These are phyloP conservation scores for Venusia cambrica DNA, from an alignment of 2,888 invertebrate genomes.

Conservation along the genomic window DNA sequence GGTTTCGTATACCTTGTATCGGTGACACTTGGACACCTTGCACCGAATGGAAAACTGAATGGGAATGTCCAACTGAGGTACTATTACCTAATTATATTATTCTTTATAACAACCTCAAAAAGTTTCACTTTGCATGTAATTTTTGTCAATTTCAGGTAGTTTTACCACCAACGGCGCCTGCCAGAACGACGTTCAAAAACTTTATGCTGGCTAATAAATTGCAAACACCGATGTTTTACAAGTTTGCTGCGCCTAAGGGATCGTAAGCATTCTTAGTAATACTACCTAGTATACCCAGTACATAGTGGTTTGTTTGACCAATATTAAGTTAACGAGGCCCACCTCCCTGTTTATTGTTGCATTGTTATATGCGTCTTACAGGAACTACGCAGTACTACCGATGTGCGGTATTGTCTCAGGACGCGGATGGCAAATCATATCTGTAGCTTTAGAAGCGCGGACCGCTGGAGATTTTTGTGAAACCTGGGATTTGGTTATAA, in stretches of 20 bases:
- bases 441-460: slow-evolving; percentile 68
- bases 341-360: too few relatives aligned
- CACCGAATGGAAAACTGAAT: slow-evolving; percentile 61
- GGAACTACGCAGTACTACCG: slow-evolving; percentile 64
- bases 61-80: slow-evolving; percentile 66
- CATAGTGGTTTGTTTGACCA: not conserved
- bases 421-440: slow-evolving; percentile 70
- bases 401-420: slow-evolving; percentile 68
- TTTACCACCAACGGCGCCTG: slow-evolving; percentile 70
- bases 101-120: too few relatives aligned
- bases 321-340: too few relatives aligned
- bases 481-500: slow-evolving; percentile 66
- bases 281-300: not conserved
- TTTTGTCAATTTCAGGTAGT: slow-evolving; percentile 45
- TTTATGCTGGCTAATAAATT: slow-evolving; percentile 68
- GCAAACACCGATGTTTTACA: slow-evolving; percentile 65
- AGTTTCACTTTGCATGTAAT: not conserved
- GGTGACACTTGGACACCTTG: slow-evolving; percentile 69
- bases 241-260: slow-evolving; percentile 54
- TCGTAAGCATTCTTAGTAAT: slow-evolving; percentile 48
- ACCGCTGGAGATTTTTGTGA: slow-evolving; percentile 62
- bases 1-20: slow-evolving; percentile 70
- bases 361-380: too few relatives aligned
- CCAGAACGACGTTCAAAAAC: slow-evolving; percentile 61
- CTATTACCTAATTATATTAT: not conserved